Percentiles rank a stretch among this genome's conserved stretches.
Evolutionary conservation across 2,797 vertebrate species (phyloP).

Genomic region (Mormyrops boulengeri): DNA sequence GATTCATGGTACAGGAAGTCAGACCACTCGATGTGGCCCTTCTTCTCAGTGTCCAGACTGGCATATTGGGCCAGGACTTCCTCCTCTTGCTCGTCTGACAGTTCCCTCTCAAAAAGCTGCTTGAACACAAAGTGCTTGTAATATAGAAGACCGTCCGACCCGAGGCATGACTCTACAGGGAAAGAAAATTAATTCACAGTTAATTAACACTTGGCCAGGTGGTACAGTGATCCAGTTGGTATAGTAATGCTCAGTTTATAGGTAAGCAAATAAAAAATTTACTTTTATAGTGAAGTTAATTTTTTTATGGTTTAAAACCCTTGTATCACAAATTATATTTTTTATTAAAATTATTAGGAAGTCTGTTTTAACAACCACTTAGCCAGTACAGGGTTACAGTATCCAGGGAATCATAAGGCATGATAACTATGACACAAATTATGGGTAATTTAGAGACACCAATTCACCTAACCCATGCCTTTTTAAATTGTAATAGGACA

Average conservation of each 20-base stretch:
- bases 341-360: background rate
- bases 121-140: constrained; percentile 87
- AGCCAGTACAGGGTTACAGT: background rate
- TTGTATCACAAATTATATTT: background rate
- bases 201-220: background rate
- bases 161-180: constrained; percentile 78
- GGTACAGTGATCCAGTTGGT: background rate
- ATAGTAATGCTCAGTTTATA: background rate
- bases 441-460: background rate
- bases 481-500: background rate
- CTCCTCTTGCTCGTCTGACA: constrained; percentile 79
- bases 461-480: background rate
- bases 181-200: background rate
- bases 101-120: constrained; percentile 73
- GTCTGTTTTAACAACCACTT: background rate
- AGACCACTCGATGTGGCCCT: constrained; percentile 80
- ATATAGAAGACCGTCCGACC: constrained; percentile 83
- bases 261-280: background rate
- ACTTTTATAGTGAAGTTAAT: background rate
- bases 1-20: constrained; percentile 93
- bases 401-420: background rate
- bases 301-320: background rate
- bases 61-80: constrained; percentile 79
- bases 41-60: constrained; percentile 79
- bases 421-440: background rate